Conservation (phyloP, 2,113 vertebrate species). For the Orientallactaga bullata region DNA sequence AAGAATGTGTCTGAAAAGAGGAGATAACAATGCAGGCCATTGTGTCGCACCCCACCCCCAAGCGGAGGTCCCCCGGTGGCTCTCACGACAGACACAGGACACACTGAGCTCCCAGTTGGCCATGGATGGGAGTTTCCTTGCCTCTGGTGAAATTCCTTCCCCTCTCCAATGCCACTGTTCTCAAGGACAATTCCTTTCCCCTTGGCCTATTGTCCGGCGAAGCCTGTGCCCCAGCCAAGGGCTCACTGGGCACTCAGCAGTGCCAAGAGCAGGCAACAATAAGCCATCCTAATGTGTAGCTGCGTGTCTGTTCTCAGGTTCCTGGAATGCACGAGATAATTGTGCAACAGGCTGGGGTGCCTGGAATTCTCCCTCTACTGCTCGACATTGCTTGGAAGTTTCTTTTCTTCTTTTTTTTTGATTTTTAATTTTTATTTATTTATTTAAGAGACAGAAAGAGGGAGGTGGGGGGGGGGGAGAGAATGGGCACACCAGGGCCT, state of each 20-base stretch:
- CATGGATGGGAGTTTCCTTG: neutral
- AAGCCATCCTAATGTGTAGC: neutral
- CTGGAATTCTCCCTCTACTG: rapidly evolving
- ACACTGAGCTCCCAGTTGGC: neutral
- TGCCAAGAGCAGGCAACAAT: neutral
- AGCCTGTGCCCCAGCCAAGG: neutral
- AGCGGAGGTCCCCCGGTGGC: rapidly evolving
- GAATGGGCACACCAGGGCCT: too few relatives aligned
- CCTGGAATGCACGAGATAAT: rapidly evolving
- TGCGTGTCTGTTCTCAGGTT: rapidly evolving
- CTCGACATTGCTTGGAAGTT: neutral
- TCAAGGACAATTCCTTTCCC: neutral
- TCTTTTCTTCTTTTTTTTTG: too few relatives aligned
- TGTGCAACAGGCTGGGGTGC: too few relatives aligned
- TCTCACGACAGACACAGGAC: neutral
- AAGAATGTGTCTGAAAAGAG: neutral
- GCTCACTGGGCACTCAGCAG: neutral
- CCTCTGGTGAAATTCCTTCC: slow-evolving; percentile 47
- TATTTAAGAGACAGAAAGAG: too few relatives aligned
- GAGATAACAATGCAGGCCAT: neutral
- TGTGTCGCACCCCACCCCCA: neutral
- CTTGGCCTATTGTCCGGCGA: neutral
- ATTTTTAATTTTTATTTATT: too few relatives aligned
- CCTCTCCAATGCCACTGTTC: neutral
- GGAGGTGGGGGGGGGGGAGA: too few relatives aligned